Percentiles rank a stretch among this genome's conserved stretches.
These are phyloP conservation scores for Cranoglanis bouderius DNA, from an alignment of 2,113 vertebrate species.

Conservation along the genomic window DNA sequence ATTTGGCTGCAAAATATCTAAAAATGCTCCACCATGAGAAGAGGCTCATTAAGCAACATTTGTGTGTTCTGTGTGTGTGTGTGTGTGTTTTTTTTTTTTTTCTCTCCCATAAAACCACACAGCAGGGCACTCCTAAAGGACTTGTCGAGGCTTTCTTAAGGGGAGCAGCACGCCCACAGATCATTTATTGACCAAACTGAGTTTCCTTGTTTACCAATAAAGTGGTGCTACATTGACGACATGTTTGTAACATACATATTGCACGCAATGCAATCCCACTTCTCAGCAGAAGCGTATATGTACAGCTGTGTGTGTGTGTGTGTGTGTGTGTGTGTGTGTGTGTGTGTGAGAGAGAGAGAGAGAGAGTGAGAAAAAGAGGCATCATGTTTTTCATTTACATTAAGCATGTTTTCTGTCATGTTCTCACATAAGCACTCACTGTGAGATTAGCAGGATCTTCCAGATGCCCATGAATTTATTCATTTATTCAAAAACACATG, in stretches of 20 bases:
- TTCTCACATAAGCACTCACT: conserved; percentile 31
- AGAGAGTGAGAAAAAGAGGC: neutral
- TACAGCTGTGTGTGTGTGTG: conserved; percentile 31
- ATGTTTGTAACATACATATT: conserved; percentile 61
- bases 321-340: conserved; percentile 3
- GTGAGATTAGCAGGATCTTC: conserved; percentile 32
- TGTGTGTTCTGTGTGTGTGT: conserved; percentile 46
- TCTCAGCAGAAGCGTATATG: conserved; percentile 39
- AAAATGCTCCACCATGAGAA: conserved; percentile 74
- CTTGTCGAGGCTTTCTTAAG: conserved; percentile 52
- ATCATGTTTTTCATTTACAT: conserved; percentile 39
- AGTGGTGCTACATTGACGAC: conserved; percentile 64
- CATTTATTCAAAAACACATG: conserved; percentile 52
- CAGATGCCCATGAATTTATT: conserved; percentile 52
- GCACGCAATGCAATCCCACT: conserved; percentile 40
- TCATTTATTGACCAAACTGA: conserved; percentile 69
- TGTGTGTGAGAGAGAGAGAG: neutral
- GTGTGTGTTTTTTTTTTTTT: conserved; percentile 34
- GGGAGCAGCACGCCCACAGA: conserved; percentile 59
- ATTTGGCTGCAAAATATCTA: conserved; percentile 80
- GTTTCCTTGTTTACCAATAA: conserved; percentile 66
- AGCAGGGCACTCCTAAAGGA: conserved; percentile 59
- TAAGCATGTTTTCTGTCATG: conserved; percentile 35
- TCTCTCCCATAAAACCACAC: conserved; percentile 50
- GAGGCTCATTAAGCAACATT: conserved; percentile 76